A percentile compares a stretch with the other conserved stretches of the same genome.
Evolutionary conservation across 2,888 invertebrate species (phyloP).

Genomic region (Nomada goodeniana): DNA sequence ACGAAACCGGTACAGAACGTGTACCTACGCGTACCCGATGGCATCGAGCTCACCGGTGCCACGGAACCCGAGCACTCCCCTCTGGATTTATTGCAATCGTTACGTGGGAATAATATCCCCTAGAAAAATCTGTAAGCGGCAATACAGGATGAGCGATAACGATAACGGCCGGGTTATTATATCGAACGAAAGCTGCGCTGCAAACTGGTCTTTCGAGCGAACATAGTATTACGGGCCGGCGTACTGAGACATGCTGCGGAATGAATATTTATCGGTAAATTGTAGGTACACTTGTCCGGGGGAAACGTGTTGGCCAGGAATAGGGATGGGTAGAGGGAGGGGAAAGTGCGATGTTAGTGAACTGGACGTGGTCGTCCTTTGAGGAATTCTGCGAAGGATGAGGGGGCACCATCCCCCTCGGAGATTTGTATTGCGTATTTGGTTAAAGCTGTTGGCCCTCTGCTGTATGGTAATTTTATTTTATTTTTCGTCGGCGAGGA

Average conservation of each 20-base stretch:
- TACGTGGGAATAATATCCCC: conserved; percentile 36
- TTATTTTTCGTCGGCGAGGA: neutral
- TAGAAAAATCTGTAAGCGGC: conserved; percentile 43
- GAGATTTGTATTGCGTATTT: neutral
- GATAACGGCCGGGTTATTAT: conserved; percentile 46
- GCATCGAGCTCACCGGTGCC: conserved; percentile 1
- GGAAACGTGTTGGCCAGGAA: neutral
- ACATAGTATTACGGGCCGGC: conserved; percentile 13
- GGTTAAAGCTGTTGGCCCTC: neutral
- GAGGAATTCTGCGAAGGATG: conserved; percentile 6
- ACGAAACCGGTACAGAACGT: conserved; percentile 47
- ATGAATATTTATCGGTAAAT: conserved; percentile 42
- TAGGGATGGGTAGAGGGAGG: neutral
- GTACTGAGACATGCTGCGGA: conserved; percentile 11
- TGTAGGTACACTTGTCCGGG: conserved; percentile 29
- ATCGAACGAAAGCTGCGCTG: conserved; percentile 31
- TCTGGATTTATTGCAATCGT: conserved; percentile 46
- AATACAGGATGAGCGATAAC: conserved; percentile 46
- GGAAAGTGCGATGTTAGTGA: neutral
- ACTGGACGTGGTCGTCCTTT: conserved; percentile 13
- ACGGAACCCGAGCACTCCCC: conserved; percentile 1
- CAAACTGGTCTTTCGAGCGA: conserved; percentile 33
- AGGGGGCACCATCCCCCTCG: neutral
- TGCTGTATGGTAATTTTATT: conserved; percentile 7
- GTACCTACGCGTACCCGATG: conserved; percentile 4